These are phyloP conservation scores for Drosophila falleni DNA, from an alignment of 2,888 invertebrate species.

Conservation along the genomic window DNA sequence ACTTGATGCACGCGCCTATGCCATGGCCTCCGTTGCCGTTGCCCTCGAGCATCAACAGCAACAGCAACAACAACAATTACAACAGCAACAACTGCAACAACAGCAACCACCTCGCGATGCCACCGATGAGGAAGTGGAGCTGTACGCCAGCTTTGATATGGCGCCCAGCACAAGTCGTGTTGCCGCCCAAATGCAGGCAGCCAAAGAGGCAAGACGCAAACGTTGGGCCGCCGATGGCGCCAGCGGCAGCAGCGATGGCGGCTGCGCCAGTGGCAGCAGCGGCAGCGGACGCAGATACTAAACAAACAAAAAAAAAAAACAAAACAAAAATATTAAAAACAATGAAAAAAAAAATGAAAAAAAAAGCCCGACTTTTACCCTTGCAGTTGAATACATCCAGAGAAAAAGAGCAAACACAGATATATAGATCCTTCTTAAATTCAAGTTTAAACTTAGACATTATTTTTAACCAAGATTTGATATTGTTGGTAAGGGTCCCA, in stretches of 20 bases:
- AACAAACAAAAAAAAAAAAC: constrained; percentile 5
- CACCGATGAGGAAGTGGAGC: constrained; percentile 82
- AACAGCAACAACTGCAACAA: constrained; percentile 27
- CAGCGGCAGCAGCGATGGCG: constrained; percentile 78
- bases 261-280: constrained; percentile 72
- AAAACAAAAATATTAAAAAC: background rate
- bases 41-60: constrained; percentile 70
- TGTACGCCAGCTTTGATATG: constrained; percentile 79
- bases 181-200: constrained; percentile 82
- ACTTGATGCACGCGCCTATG: constrained; percentile 73
- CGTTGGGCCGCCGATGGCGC: constrained; percentile 82
- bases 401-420: background rate
- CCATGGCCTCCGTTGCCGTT: constrained; percentile 73
- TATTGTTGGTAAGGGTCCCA: no score
- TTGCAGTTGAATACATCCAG: constrained; percentile 10
- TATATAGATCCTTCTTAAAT: background rate
- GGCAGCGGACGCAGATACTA: constrained; percentile 71
- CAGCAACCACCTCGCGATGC: constrained; percentile 62
- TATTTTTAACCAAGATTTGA: no score
- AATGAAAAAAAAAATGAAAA: background rate
- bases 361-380: constrained; percentile 11
- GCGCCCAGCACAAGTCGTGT: constrained; percentile 80
- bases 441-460: no score
- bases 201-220: constrained; percentile 80
- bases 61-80: constrained; percentile 34